phyloP scores from a whole-genome alignment of 2,113 vertebrate species.

The Protomyctophum bolini region DNA sequence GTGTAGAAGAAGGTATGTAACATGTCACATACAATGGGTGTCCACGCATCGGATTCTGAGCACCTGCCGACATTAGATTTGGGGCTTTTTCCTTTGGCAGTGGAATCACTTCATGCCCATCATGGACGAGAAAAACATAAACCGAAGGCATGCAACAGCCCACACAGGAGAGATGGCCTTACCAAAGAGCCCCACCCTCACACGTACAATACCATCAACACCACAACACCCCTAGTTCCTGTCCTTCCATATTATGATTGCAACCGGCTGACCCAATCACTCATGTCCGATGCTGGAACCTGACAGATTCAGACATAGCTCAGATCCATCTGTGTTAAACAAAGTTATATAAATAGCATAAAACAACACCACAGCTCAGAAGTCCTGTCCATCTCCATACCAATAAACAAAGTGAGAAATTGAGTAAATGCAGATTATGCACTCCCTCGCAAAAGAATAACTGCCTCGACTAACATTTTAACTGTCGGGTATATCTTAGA shows the following conservation, averaged over 20 bases:
- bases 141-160: slow-evolving; percentile 1
- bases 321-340: slow-evolving; percentile 27
- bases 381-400: slow-evolving; percentile 11
- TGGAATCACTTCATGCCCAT: not conserved
- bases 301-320: slow-evolving; percentile 37
- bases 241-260: slow-evolving; percentile 17
- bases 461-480: not conserved
- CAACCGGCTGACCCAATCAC: slow-evolving; percentile 13
- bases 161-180: slow-evolving; percentile 4
- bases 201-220: not conserved
- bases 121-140: not conserved
- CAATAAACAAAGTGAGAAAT: slow-evolving; percentile 23
- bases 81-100: slow-evolving; percentile 7
- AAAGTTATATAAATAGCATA: slow-evolving; percentile 23
- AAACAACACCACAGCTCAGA: slow-evolving; percentile 11
- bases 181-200: slow-evolving; percentile 8
- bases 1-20: no score
- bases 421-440: slow-evolving; percentile 1
- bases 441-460: not conserved
- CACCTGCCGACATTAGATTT: slow-evolving; percentile 25
- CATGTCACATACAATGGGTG: no score
- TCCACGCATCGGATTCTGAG: no score
- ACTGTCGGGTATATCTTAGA: not conserved
- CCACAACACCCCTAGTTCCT: slow-evolving; percentile 2
- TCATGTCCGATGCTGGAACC: slow-evolving; percentile 9